Conservation (phyloP, 2,797 vertebrate genomes). For the Micropoecilia bifurca region DNA sequence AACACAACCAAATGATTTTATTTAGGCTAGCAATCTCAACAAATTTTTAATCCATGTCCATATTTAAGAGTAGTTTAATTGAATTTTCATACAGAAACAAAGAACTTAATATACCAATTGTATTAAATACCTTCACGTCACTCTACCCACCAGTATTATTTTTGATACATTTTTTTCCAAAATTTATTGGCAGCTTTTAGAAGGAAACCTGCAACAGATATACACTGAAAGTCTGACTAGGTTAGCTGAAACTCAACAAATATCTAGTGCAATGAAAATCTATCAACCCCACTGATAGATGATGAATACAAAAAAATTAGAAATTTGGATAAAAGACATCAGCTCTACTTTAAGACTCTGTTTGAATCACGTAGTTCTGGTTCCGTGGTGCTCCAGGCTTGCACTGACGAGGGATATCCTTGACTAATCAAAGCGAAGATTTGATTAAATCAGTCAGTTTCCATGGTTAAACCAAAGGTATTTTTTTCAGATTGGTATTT, state of each 20-base stretch:
- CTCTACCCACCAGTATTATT: not conserved
- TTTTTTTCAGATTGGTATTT: not conserved
- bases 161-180: not conserved
- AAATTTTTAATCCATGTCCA: not conserved
- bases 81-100: not conserved
- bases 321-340: not conserved
- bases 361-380: not conserved
- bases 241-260: not conserved
- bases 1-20: not conserved
- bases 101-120: not conserved
- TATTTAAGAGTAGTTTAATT: too few species aligned
- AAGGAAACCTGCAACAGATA: not conserved
- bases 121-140: not conserved
- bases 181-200: not conserved
- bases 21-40: not conserved
- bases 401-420: not conserved
- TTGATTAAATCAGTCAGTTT: conserved; percentile 2
- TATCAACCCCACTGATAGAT: not conserved
- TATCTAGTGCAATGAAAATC: not conserved
- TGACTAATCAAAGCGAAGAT: conserved; percentile 4
- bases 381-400: not conserved
- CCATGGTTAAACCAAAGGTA: not conserved
- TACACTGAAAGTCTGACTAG: not conserved
- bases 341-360: not conserved
- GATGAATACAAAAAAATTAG: not conserved